Conservation (phyloP, 2,888 invertebrate species). For the Hypomecis punctinalis region DNA sequence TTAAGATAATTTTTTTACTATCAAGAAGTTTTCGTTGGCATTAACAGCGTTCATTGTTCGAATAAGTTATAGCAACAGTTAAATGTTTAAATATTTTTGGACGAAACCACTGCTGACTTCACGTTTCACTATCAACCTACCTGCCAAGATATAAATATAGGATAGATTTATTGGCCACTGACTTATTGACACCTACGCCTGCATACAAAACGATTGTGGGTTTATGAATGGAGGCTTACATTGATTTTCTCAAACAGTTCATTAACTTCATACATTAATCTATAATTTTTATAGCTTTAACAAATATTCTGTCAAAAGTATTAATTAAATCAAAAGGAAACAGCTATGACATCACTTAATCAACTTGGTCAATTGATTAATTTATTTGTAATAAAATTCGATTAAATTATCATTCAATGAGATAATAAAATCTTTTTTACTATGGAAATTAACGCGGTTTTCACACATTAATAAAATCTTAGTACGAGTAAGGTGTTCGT, state of each 20-base stretch:
- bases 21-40: no score
- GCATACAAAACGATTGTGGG: constrained; percentile 59
- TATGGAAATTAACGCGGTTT: no score
- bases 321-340: no score
- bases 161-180: constrained; percentile 60
- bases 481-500: not conserved
- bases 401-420: constrained; percentile 20
- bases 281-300: constrained; percentile 1
- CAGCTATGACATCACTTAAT: no score
- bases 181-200: constrained; percentile 70
- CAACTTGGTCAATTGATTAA: not conserved
- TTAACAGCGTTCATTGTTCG: no score
- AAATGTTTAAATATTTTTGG: no score
- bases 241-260: constrained; percentile 68
- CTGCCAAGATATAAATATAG: constrained; percentile 8
- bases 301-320: not conserved
- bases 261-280: constrained; percentile 52
- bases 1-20: no score
- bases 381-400: constrained; percentile 8
- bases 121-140: constrained; percentile 8
- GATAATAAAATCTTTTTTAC: constrained; percentile 30
- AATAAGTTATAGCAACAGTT: no score
- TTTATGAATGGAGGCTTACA: constrained; percentile 73
- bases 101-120: no score
- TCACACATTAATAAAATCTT: constrained; percentile 31